These are phyloP conservation scores for Drosophila ohnishii DNA, from an alignment of 1,140 invertebrate genomes.

Conservation along the genomic window DNA sequence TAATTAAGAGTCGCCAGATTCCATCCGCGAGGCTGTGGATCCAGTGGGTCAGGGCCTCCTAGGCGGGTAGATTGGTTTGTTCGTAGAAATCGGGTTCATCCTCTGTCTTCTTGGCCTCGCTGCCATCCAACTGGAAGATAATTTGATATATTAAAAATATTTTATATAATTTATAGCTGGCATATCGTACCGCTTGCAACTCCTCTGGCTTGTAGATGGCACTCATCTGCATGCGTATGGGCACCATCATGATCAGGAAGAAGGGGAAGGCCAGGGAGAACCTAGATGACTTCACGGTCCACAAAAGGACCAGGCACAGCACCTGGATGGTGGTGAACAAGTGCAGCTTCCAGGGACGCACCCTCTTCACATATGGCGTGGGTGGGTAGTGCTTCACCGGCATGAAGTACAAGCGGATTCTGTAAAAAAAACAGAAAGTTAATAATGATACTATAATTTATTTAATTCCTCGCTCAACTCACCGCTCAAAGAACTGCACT, in stretches of 20 bases:
- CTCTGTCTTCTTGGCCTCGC: slow-evolving; percentile 90
- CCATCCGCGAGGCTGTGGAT: slow-evolving; percentile 1
- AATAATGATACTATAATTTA: background rate
- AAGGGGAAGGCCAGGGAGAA: slow-evolving; percentile 96
- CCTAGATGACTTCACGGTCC: slow-evolving; percentile 94
- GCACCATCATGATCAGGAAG: slow-evolving; percentile 95
- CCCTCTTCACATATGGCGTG: slow-evolving; percentile 89
- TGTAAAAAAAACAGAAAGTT: slow-evolving; percentile 22
- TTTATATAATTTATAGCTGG: background rate
- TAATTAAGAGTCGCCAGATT: slow-evolving; percentile 41
- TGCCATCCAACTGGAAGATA: slow-evolving; percentile 88
- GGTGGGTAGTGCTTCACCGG: slow-evolving; percentile 97
- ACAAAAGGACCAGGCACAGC: slow-evolving; percentile 89
- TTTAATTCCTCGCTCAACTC: background rate
- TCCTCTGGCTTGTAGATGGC: slow-evolving; percentile 91
- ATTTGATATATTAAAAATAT: background rate
- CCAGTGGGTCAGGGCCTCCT: slow-evolving; percentile 13
- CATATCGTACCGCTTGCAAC: slow-evolving; percentile 88
- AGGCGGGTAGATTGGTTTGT: slow-evolving; percentile 91
- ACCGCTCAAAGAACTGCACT: slow-evolving; percentile 94
- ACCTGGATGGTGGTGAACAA: slow-evolving; percentile 94
- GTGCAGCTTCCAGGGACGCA: slow-evolving; percentile 96
- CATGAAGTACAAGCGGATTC: slow-evolving; percentile 93
- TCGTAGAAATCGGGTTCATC: slow-evolving; percentile 97
- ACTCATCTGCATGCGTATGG: slow-evolving; percentile 89